Evolutionary conservation across 2,797 vertebrate genomes (phyloP), one percentile per base, ranked within the genome.

Genomic region (Oreochromis mossambicus): DNA sequence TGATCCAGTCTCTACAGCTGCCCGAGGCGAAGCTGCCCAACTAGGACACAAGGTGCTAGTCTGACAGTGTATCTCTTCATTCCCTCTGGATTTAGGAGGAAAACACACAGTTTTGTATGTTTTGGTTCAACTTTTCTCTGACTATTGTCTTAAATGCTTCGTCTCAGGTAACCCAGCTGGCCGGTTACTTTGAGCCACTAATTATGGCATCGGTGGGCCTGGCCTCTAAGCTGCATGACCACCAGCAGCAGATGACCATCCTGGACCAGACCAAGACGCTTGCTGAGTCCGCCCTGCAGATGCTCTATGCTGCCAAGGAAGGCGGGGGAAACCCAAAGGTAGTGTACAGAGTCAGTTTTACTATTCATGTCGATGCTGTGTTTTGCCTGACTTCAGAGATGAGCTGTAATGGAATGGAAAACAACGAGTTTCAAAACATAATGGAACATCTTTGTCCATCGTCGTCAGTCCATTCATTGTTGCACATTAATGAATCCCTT

Each of bases 301-400:
- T 99, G 98, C 93, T 99, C 7, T 99, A 99, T 0, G 98, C 98
- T 7, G 98, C 98, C 88, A 99, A 99, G 90, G 98, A 99, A 94
- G 98, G 98, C 1, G 98, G 98, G 1, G 98, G 98, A 56, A 99
- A 99, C 92, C 98, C 98, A 70, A 99, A 99, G 98, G 98, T 99
- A n/a, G 32, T 63, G 58, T 1, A 95, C 10, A 2, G 36, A 84
- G 5, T 56, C 24, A 32, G 13, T 68, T 8, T 29, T 52, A 21
- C 54, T 38, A 8, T n/a, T 50, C 6, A 52, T 70, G 3, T n/a
- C 10, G 29, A 14, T 11, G 51, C 14, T 21, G 19, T 19, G 36
- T 61, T 58, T 26, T 77, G 12, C 19, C 78, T 6, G 50, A 24
- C 82, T 66, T 77, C 5, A 38, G 26, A n/a, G 17, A 6, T 75